A percentile compares a stretch with the other conserved stretches of the same genome.
Evolutionary conservation across 2,797 vertebrate species (phyloP).

Genomic region (Sebastes kiyomatsui): DNA sequence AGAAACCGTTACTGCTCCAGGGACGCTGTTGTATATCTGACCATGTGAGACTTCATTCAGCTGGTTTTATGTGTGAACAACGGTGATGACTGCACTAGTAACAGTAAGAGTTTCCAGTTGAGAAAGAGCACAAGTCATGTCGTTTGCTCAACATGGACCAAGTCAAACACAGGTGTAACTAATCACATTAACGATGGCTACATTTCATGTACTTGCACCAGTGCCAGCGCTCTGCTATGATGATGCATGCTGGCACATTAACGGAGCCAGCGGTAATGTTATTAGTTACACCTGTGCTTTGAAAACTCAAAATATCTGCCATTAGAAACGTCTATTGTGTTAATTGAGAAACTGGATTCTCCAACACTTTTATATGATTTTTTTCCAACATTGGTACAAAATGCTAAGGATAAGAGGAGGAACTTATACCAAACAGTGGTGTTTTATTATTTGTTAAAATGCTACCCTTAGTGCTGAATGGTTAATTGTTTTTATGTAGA

Average conservation of each 20-base stretch:
- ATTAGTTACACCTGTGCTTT: background rate
- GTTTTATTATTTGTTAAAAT: background rate
- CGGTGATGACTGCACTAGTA: background rate
- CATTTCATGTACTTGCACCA: background rate
- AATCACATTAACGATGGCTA: slow-evolving; percentile 1
- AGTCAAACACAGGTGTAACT: slow-evolving; percentile 22
- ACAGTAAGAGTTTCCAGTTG: background rate
- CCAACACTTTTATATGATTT: too few species aligned
- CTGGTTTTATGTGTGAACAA: background rate
- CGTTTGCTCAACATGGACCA: background rate
- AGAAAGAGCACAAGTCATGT: background rate
- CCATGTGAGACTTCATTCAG: background rate
- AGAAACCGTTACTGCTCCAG: background rate
- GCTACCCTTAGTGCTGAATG: background rate
- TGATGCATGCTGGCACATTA: background rate
- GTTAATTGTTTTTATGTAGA: background rate
- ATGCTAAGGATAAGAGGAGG: too few species aligned
- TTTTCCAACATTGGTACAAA: too few species aligned
- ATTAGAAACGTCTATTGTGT: background rate
- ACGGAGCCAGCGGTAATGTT: background rate
- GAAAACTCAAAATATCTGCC: background rate
- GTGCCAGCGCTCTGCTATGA: slow-evolving; percentile 8
- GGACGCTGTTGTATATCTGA: background rate
- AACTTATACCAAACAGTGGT: background rate
- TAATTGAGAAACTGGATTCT: background rate